Conservation (phyloP, 2,113 vertebrate genomes). For the Enhydra lutris region DNA sequence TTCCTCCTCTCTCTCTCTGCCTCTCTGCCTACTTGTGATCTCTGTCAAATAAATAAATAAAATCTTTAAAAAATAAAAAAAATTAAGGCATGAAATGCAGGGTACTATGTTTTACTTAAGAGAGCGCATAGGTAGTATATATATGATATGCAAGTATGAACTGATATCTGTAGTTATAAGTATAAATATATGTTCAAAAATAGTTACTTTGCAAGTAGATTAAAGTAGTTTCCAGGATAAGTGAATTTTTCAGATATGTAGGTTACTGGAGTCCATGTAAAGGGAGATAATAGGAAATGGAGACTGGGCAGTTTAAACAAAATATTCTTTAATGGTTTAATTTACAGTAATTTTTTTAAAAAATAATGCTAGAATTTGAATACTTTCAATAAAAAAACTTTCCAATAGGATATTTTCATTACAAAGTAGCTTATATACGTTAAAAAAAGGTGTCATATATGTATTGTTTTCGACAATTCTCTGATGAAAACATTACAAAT, state of each 20-base stretch:
- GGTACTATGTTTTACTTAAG: not conserved
- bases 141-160: not conserved
- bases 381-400: not conserved
- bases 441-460: not conserved
- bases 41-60: no score
- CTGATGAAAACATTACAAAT: conserved; percentile 71
- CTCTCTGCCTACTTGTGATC: no score
- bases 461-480: conserved; percentile 36
- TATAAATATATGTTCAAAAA: not conserved
- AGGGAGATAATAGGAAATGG: not conserved
- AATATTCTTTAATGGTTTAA: not conserved
- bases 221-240: not conserved
- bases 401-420: not conserved
- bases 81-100: not conserved
- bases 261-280: not conserved
- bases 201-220: not conserved
- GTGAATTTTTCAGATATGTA: not conserved
- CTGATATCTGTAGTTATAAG: not conserved
- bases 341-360: not conserved
- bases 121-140: not conserved
- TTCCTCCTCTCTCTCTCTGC: no score
- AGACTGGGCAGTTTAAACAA: not conserved
- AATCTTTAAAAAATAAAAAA: not conserved
- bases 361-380: not conserved
- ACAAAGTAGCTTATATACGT: conserved; percentile 36